phyloP scores from a whole-genome alignment of 2,888 invertebrate genomes.

The Osedax frankpressi region DNA sequence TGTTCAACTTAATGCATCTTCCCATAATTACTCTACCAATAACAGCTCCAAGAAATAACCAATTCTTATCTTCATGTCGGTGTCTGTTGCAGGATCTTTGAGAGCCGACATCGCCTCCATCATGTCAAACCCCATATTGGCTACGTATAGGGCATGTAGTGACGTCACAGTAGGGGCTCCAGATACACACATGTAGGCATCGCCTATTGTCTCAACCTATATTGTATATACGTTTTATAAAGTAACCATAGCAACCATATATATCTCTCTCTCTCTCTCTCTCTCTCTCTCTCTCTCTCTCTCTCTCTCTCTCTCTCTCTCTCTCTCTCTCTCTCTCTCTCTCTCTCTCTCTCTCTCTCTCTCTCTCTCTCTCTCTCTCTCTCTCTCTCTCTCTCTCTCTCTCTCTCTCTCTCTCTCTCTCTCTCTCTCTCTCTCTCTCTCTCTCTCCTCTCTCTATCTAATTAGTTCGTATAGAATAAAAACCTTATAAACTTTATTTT shows the following conservation, averaged over 20 bases:
- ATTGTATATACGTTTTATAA: no score
- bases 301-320: constrained; percentile 16
- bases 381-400: constrained; percentile 18
- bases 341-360: constrained; percentile 18
- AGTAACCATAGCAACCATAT: no score
- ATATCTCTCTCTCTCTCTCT: constrained; percentile 15
- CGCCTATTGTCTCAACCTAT: constrained; percentile 95
- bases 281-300: constrained; percentile 16
- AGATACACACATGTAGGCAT: constrained; percentile 94
- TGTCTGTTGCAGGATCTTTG: constrained; percentile 77
- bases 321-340: constrained; percentile 18
- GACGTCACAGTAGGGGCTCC: constrained; percentile 80
- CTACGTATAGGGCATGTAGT: constrained; percentile 65
- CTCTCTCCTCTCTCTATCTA: constrained; percentile 7
- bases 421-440: constrained; percentile 15
- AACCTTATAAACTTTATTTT: constrained; percentile 87
- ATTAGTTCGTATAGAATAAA: no score
- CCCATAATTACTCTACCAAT: not conserved
- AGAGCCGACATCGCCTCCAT: constrained; percentile 77
- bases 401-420: constrained; percentile 14
- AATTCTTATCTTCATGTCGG: constrained; percentile 48
- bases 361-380: constrained; percentile 18
- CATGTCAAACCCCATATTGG: constrained; percentile 83
- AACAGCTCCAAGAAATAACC: constrained; percentile 36
- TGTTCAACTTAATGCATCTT: not conserved